A percentile compares a stretch with the other conserved stretches of the same genome.
phyloP scores from a whole-genome alignment of 2,888 invertebrate species.

The Papilio protenor region DNA sequence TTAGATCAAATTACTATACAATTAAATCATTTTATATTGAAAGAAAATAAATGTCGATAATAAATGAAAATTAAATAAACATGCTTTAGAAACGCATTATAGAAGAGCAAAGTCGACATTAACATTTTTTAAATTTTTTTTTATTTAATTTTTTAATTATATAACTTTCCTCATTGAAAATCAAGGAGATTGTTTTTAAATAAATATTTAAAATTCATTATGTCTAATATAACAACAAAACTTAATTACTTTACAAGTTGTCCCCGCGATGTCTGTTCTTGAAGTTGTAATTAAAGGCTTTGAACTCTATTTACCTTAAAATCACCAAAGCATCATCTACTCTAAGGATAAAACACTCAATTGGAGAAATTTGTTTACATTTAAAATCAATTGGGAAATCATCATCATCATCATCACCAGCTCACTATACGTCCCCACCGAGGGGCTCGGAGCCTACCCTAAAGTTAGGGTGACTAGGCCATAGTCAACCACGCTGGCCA shows the following conservation, averaged over 20 bases:
- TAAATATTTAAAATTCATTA: background rate
- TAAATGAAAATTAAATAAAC: too few relatives aligned
- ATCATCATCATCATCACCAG: too few relatives aligned
- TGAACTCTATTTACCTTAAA: constrained; percentile 11
- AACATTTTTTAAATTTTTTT: too few relatives aligned
- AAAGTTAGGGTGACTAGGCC: too few relatives aligned
- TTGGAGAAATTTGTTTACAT: background rate
- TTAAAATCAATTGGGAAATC: background rate
- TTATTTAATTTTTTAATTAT: too few relatives aligned
- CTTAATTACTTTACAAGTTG: constrained; percentile 19
- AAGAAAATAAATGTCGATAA: too few relatives aligned
- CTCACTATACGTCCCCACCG: too few relatives aligned
- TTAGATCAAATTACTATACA: background rate
- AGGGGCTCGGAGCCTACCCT: too few relatives aligned
- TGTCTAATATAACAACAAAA: background rate
- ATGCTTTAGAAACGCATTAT: background rate
- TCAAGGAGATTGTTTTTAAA: background rate
- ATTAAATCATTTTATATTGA: too few relatives aligned
- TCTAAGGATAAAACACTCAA: background rate
- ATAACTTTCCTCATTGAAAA: background rate
- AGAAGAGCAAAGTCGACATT: too few relatives aligned
- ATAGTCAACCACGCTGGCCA: too few relatives aligned
- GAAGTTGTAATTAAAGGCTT: constrained; percentile 19
- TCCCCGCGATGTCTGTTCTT: constrained; percentile 13
- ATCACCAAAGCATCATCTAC: background rate